A percentile compares a stretch with the other conserved stretches of the same genome.
These are phyloP conservation scores for Globodera rostochiensis DNA, from an alignment of 1,140 invertebrate genomes.

Conservation along the genomic window DNA sequence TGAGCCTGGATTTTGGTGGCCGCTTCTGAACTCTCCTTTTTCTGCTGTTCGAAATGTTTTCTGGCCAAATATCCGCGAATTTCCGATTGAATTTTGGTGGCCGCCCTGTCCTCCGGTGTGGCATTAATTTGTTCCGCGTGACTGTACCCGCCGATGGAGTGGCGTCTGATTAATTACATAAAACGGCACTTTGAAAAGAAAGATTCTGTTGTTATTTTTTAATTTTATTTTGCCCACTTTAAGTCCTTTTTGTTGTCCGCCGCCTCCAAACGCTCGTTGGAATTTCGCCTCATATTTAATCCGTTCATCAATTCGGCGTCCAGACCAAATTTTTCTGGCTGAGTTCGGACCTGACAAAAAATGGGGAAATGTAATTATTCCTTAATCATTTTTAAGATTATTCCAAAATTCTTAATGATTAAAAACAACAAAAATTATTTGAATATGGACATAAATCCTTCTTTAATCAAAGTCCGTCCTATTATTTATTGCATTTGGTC, in stretches of 20 bases:
- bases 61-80: conserved; percentile 61
- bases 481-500: too few relatives aligned
- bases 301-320: conserved; percentile 27
- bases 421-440: too few relatives aligned
- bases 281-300: conserved; percentile 50
- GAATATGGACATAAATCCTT: too few relatives aligned
- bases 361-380: conserved; percentile 16
- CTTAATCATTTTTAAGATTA: conserved; percentile 10
- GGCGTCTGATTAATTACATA: conserved; percentile 50
- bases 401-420: too few relatives aligned
- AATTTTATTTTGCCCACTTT: conserved; percentile 47
- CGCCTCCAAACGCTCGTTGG: conserved; percentile 53
- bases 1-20: conserved; percentile 64
- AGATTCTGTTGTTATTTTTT: not conserved
- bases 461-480: too few relatives aligned
- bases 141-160: conserved; percentile 61
- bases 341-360: conserved; percentile 52
- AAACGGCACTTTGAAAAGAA: not conserved
- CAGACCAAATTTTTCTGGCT: conserved; percentile 62
- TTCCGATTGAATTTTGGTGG: conserved; percentile 62
- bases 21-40: conserved; percentile 55
- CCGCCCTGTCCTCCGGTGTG: conserved; percentile 62
- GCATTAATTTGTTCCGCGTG: conserved; percentile 43
- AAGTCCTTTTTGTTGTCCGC: conserved; percentile 60
- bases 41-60: conserved; percentile 58